Conservation (phyloP, 2,888 invertebrate genomes). For the Pinctada fucata region DNA sequence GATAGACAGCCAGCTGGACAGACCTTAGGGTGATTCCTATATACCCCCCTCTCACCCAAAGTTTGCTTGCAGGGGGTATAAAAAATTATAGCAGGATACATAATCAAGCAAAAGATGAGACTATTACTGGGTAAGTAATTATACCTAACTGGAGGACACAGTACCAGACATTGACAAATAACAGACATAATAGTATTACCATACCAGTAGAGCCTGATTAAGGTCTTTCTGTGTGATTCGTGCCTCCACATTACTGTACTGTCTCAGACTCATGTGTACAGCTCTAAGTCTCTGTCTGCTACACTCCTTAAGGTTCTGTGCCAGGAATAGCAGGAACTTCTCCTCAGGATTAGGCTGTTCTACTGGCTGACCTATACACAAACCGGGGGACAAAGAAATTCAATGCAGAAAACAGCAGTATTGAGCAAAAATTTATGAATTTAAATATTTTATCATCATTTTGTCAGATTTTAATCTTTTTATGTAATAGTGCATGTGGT, state of each 20-base stretch:
- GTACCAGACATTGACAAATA: too few species aligned
- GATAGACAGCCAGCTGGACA: too few species aligned
- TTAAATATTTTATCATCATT: not conserved
- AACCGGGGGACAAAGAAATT: not conserved
- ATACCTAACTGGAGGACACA: too few species aligned
- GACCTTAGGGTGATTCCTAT: too few species aligned
- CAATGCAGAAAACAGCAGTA: not conserved
- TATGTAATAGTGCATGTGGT: too few species aligned
- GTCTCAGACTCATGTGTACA: constrained; percentile 70
- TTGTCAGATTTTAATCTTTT: too few species aligned
- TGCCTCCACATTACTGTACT: constrained; percentile 67
- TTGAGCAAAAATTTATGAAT: not conserved
- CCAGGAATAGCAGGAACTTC: constrained; percentile 54
- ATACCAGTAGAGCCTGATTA: constrained; percentile 60
- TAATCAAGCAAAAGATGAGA: too few species aligned
- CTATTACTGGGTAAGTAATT: too few species aligned
- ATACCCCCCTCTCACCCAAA: too few species aligned
- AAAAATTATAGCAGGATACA: too few species aligned
- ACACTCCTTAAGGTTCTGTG: constrained; percentile 57
- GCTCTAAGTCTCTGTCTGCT: constrained; percentile 71
- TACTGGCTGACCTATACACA: not conserved
- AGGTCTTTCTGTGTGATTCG: constrained; percentile 68
- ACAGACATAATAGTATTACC: too few species aligned
- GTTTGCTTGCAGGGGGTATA: too few species aligned
- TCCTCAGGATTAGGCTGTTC: constrained; percentile 54